Base-by-base conservation (phyloP, 2,797 vertebrate species). In the Calcarius lapponicus region DNA sequence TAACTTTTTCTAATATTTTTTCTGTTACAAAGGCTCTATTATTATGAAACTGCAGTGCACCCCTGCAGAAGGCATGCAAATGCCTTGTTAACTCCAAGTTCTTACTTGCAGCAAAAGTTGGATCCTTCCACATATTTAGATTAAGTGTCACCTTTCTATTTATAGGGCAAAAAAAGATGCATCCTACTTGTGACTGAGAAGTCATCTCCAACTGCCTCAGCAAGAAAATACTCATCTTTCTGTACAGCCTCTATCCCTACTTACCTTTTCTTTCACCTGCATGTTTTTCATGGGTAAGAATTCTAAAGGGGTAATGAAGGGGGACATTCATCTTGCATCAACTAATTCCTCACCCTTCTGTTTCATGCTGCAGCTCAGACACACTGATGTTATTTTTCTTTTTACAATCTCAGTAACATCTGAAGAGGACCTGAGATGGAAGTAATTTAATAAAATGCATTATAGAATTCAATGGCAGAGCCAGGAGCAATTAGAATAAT, bases 391-490 rank as follows among this genome's bases (percentile, higher is more conserved):
- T 93, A 80, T 57, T 92, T 95, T 86, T 76, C 19, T 80, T 92
- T 71, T 64, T 80, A 88, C 22, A 31, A 73, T 66, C 29, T 71
- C 65, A 61, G 3, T 47, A 87, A 93, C 10, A 72, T 67, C 31
- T 80, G 31, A 93, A 67, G 24, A 83, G 6, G 45, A 88, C 20
- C 19, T 88, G 54, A 87, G 85, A 80, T 43, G 11, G 66, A 94
- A 57, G 69, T 88, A 91, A 95, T 69, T 82, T 85, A 94, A 81
- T 82, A 94, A 92, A 92, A 75, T 12, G 6, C 61, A 80, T 58
- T 82, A 72, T 31, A 66, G n/a, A 32, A 81, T 29, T 88, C 79
- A 93, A 69, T 24, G 13, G 20, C 48, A 94, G 40, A 73, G 54
- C n/a, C 86, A 89, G 45, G 4, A 88, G 24, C 57, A 86, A 86